A percentile compares a stretch with the other conserved stretches of the same genome.
Evolutionary conservation across 64 coral and sea anemone genomes (phyloP).

Genomic region (Dendronephthya gigantea): DNA sequence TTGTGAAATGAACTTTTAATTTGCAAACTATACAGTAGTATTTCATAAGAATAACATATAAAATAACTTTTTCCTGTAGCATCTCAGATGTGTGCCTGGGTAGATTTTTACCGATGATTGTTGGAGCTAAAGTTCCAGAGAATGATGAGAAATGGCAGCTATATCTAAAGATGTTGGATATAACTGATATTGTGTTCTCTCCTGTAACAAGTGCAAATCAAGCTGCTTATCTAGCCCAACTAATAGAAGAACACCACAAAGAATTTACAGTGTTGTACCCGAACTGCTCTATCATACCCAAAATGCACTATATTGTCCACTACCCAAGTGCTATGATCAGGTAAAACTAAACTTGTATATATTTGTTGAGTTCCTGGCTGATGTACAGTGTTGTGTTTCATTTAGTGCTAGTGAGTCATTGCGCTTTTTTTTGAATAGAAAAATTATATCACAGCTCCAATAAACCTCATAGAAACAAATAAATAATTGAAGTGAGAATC

Average conservation of each 20-base stretch:
- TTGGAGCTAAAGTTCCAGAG: conserved; percentile 31
- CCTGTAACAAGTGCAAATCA: conserved; percentile 28
- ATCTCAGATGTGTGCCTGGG: conserved; percentile 66
- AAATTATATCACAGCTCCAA: no score
- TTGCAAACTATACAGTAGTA: background rate
- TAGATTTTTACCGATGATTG: conserved; percentile 35
- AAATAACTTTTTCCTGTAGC: background rate
- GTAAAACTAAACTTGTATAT: background rate
- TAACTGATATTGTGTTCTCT: conserved; percentile 51
- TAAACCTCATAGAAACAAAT: no score
- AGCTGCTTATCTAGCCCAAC: conserved; percentile 34
- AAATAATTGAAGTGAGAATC: no score
- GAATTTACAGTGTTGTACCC: conserved; percentile 48
- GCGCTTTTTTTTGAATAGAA: no score
- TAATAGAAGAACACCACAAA: conserved; percentile 40
- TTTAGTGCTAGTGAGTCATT: background rate
- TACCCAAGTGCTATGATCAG: conserved; percentile 54
- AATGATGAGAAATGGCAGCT: conserved; percentile 49
- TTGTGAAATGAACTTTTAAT: no score
- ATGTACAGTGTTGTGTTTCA: background rate
- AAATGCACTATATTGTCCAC: conserved; percentile 73
- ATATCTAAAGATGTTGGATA: conserved; percentile 33
- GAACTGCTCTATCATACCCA: conserved; percentile 43
- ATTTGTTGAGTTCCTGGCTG: background rate
- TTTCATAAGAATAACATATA: no score